Base-by-base conservation (phyloP, 1,140 invertebrate species). In the honey bee (Apis mellifera) region DNA sequence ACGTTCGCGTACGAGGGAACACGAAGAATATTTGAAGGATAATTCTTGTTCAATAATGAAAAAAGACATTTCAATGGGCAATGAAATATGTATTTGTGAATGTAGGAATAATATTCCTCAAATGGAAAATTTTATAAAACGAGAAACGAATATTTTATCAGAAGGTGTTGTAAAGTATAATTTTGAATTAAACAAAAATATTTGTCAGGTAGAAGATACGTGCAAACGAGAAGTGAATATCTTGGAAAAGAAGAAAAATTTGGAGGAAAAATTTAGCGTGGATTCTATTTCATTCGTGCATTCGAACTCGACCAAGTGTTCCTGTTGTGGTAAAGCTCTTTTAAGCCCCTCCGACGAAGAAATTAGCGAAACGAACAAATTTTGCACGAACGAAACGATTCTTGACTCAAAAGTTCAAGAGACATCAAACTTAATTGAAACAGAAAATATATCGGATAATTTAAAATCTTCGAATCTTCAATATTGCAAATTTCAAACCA, bases 291-390 rank as follows among this genome's bases (percentile, higher is more conserved):
- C 50, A 15, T 12, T 7, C 3, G 26, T 11, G 0, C 23, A n/a
- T 2, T 42, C 59, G 9, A 71, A 54, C 17, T 19, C 26, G 5
- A 57, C 65, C 0, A 76, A 23, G 32, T 84, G 78, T 75, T 84
- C 66, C 2, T 62, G 75, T 19, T 60, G 26, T 17, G 32, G 54
- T 1, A 42, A 76, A 0, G 66, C 82, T 50, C 32, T 73, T 5
- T n/a, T 69, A 3, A 50, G 52, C 15, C 15, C 13, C 17, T 26
- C 54, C 0, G 71, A 60, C 32, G 32, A 48, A 48, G 2, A 17
- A 17, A 60, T n/a, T 42, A 32, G 55, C 7, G 50, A 82, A 19
- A 15, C 13, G 13, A 52, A 48, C 2, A 12, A 52, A 68, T 42
- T 57, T n/a, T 2, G 17, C 1, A 11, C 42, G 1, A 32, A n/a